phyloP scores from a whole-genome alignment of 1,140 invertebrate genomes.

The Lineus longissimus region DNA sequence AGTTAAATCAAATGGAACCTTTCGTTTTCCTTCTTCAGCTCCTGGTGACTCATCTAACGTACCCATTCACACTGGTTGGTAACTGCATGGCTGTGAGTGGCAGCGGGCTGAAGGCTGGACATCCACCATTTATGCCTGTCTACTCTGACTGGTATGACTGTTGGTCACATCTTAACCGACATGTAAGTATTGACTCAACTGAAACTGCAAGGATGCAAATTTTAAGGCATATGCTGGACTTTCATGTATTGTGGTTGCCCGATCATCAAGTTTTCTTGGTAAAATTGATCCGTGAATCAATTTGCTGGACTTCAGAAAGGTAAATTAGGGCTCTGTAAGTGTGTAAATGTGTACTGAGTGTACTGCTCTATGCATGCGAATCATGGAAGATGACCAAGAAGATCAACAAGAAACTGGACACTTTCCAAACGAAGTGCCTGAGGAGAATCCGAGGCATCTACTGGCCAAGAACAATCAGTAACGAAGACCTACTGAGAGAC shows the following conservation, averaged over 20 bases:
- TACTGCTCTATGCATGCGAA: no score
- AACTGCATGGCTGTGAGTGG: slow-evolving; percentile 81
- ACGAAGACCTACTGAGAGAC: no score
- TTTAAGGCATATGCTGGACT: neutral
- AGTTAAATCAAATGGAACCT: neutral
- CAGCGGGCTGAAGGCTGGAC: slow-evolving; percentile 70
- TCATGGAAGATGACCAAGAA: no score
- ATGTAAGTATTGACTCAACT: no score
- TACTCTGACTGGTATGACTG: slow-evolving; percentile 76
- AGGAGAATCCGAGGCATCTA: no score
- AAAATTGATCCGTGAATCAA: neutral
- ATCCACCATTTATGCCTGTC: slow-evolving; percentile 74
- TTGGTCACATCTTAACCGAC: slow-evolving; percentile 64
- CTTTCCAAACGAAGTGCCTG: no score
- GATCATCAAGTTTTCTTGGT: neutral
- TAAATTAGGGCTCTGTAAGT: no score
- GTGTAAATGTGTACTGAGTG: no score
- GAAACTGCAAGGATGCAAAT: neutral
- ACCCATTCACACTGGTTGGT: slow-evolving; percentile 81
- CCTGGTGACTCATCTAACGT: slow-evolving; percentile 72
- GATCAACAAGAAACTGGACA: no score
- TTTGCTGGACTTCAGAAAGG: no score
- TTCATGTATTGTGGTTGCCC: neutral
- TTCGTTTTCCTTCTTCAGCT: slow-evolving; percentile 58
- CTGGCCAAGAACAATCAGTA: no score